Base-by-base conservation (phyloP, 2,888 invertebrate genomes). In the Trachelus iudaicus region DNA sequence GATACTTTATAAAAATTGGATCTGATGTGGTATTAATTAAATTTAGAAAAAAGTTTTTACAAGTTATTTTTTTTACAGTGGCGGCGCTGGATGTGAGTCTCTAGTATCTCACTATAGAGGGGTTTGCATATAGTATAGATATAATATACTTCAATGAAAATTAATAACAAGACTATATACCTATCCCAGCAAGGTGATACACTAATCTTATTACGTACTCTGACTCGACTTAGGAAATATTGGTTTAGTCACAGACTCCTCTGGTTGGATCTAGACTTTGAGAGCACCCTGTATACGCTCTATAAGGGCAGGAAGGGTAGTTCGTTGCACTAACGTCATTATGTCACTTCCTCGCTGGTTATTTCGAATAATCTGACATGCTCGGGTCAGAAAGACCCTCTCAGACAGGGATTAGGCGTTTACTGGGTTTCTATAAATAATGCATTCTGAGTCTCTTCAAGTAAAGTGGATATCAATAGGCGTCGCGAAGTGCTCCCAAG, bases 371-470 rank as follows among this genome's bases (percentile, higher is more conserved):
- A 71, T 71, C 71, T 33, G 71, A 71, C 71, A 71, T 12, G 71
- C 31, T 13, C 13, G 71, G 31, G 33, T 71, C 31, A 31, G 71
- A 71, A 84, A 88, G 83, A 84, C 85, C 83, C 87, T 88, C 88
- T 88, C 84, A 88, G 87, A 88, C 87, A 81, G 83, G 83, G 89
- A 86, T 88, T 88, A 88, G 87, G 85, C 85, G 86, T 87, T 87
- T 84, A 83, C 86, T 82, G 81, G 88, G 85, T 84, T 88, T 88
- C 88, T 86, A 88, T 88, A 88, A 88, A 88, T 88, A 88, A 88
- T 88, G 88, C 87, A 88, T 80, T 79, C 76, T 75, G 79, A 77
- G 75, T 79, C 79, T 81, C 79, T 80, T 80, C 79, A 77, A 40
- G 76, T 71, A 40, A 77, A 77, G 73, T 73, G 69, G 77, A 73